These are phyloP conservation scores for Vultur gryphus DNA, from an alignment of 2,797 vertebrate species.

Conservation along the genomic window DNA sequence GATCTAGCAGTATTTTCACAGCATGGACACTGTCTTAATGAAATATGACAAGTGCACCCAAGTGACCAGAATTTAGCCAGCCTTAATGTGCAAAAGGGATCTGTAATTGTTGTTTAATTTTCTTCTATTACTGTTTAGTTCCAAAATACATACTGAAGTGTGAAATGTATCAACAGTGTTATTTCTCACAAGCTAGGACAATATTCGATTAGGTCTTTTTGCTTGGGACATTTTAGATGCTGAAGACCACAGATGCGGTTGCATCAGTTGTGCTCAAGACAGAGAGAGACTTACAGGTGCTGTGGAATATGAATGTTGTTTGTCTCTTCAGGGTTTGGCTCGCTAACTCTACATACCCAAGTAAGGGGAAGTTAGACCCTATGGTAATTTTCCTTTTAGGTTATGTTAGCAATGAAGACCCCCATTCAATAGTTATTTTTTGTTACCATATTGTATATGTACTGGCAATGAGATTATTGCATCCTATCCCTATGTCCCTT, in stretches of 20 bases:
- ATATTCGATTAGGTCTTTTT: background rate
- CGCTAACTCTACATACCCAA: background rate
- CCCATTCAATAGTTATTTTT: background rate
- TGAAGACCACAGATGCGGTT: background rate
- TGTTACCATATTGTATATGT: background rate
- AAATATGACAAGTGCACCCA: slow-evolving; percentile 1
- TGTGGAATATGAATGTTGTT: background rate
- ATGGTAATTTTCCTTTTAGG: background rate
- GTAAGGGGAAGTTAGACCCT: background rate
- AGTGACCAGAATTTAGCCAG: slow-evolving; percentile 52
- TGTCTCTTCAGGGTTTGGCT: background rate
- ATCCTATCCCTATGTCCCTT: background rate
- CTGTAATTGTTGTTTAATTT: background rate
- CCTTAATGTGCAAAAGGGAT: slow-evolving; percentile 56
- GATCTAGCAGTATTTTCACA: background rate
- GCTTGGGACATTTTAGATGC: background rate
- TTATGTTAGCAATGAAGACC: background rate
- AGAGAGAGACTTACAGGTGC: background rate
- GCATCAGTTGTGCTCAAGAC: background rate
- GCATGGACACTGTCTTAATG: slow-evolving; percentile 14
- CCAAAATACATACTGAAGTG: background rate
- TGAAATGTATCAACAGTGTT: background rate
- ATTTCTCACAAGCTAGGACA: background rate
- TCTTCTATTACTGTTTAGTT: background rate
- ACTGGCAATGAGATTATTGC: background rate